Conservation (phyloP, 1,140 invertebrate genomes). For the Heterodera carotae region DNA sequence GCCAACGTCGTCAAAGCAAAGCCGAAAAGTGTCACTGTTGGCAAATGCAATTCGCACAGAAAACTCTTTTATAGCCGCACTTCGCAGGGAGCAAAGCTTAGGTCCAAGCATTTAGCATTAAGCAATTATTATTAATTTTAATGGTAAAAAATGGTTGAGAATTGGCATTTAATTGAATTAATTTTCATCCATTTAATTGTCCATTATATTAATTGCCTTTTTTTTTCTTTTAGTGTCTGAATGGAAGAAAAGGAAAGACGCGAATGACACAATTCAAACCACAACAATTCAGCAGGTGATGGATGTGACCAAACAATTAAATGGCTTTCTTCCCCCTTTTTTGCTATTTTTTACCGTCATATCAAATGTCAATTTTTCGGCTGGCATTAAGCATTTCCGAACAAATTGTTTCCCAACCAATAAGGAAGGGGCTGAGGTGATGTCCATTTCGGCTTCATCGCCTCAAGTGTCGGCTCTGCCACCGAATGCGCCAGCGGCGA, state of each 20-base stretch:
- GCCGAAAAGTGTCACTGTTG: slow-evolving; percentile 40
- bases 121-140: too few relatives aligned
- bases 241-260: not conserved
- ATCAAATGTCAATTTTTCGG: too few relatives aligned
- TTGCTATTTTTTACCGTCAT: too few relatives aligned
- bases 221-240: not conserved
- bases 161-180: not conserved
- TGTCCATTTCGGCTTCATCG: not conserved
- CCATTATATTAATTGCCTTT: not conserved
- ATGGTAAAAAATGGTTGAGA: too few relatives aligned
- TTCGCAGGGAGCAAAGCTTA: slow-evolving; percentile 7
- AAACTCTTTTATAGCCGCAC: slow-evolving; percentile 5
- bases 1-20: slow-evolving; percentile 49
- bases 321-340: too few relatives aligned
- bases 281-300: too few relatives aligned
- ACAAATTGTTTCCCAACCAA: not conserved
- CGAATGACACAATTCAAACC: too few relatives aligned
- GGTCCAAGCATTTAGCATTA: too few relatives aligned
- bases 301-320: too few relatives aligned
- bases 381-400: not conserved
- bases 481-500: not conserved
- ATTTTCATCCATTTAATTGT: too few relatives aligned
- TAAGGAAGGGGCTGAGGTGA: not conserved
- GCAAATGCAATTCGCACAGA: slow-evolving; percentile 39
- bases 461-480: not conserved